phyloP scores from a whole-genome alignment of 2,113 vertebrate genomes.

The Ornithorhynchus anatinus region DNA sequence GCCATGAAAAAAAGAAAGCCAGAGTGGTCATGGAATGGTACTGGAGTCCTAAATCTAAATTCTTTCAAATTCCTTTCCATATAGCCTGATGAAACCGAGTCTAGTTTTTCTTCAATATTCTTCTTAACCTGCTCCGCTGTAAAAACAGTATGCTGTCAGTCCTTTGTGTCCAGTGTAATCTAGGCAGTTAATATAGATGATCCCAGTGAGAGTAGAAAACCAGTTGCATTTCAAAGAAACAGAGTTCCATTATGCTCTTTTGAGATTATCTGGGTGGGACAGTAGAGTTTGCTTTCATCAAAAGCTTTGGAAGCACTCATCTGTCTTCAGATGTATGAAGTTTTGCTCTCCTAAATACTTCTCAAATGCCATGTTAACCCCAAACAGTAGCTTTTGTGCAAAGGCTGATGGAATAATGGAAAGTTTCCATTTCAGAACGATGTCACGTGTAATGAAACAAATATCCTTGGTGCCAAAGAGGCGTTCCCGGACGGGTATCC shows the following conservation, averaged over 20 bases:
- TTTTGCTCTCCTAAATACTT: background rate
- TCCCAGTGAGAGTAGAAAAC: fast-evolving
- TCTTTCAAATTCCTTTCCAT: background rate
- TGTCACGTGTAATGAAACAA: too few species aligned
- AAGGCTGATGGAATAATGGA: background rate
- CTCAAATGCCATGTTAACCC: background rate
- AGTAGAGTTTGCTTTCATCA: background rate
- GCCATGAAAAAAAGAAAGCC: too few species aligned
- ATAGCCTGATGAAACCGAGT: background rate
- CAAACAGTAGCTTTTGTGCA: background rate
- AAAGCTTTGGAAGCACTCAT: background rate
- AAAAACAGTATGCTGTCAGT: fast-evolving
- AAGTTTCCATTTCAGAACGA: too few species aligned
- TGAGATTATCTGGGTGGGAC: background rate
- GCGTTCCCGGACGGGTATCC: too few species aligned
- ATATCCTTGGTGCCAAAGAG: too few species aligned
- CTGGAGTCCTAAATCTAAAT: background rate
- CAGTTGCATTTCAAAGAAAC: fast-evolving
- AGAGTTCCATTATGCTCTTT: background rate
- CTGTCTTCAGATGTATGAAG: background rate
- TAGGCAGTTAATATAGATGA: fast-evolving
- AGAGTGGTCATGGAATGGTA: background rate
- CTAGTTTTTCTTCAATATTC: fast-evolving
- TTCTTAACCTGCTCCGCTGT: fast-evolving
- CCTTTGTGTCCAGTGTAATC: fast-evolving